Evolutionary conservation across 2,888 invertebrate species (phyloP).

Genomic region (Andrena bucephala): DNA sequence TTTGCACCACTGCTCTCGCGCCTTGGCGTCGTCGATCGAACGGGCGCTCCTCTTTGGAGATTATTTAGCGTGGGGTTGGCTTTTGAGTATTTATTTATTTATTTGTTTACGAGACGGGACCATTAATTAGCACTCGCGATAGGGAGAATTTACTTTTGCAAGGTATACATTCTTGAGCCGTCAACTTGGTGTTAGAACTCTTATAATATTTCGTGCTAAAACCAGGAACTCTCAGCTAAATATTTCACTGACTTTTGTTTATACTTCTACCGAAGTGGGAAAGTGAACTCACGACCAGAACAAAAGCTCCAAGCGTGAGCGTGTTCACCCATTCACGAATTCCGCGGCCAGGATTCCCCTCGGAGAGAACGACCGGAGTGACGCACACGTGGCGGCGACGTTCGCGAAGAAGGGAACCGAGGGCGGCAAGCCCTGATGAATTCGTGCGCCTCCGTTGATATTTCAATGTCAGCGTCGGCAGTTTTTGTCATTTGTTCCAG

Average conservation of each 20-base stretch:
- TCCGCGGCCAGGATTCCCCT: conserved; percentile 6
- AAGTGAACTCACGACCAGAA: conserved; percentile 12
- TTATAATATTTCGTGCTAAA: no score
- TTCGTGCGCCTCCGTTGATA: conserved; percentile 75
- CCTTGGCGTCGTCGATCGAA: neutral
- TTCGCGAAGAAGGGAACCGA: conserved; percentile 37
- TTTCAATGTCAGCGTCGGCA: conserved; percentile 77
- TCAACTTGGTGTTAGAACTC: no score
- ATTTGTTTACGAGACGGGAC: no score
- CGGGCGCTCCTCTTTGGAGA: neutral
- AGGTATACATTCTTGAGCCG: no score
- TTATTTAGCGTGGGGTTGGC: neutral
- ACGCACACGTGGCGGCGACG: conserved; percentile 42
- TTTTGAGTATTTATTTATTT: no score
- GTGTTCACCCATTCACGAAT: conserved; percentile 50
- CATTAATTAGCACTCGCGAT: no score
- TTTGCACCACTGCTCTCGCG: conserved; percentile 1
- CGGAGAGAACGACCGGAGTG: conserved; percentile 1
- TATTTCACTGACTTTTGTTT: no score
- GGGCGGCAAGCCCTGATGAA: conserved; percentile 66
- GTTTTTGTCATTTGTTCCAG: conserved; percentile 80
- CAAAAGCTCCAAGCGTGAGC: conserved; percentile 16
- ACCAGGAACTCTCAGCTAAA: no score
- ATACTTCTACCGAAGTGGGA: no score
- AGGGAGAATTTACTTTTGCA: no score